phyloP scores from a whole-genome alignment of 2,888 invertebrate genomes.

The Bhutanitis thaidina region DNA sequence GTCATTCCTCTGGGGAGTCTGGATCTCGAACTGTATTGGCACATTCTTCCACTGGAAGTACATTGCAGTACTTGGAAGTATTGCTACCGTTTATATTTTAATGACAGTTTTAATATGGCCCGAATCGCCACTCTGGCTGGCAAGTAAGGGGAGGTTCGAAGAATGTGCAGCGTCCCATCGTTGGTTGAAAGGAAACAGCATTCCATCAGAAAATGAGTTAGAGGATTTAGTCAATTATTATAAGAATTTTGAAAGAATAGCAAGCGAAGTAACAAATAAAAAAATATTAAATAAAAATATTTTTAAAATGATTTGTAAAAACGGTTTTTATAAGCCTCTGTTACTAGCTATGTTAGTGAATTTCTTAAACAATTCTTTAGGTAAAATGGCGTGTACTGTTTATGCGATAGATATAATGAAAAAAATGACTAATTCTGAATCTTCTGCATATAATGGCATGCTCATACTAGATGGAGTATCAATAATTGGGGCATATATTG shows the following conservation, averaged over 20 bases:
- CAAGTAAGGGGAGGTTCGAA: slow-evolving; percentile 22
- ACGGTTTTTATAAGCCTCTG: not conserved
- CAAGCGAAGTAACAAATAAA: not conserved
- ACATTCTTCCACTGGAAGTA: slow-evolving; percentile 24
- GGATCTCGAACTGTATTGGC: slow-evolving; percentile 27
- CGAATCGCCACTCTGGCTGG: slow-evolving; percentile 28
- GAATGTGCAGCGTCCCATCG: slow-evolving; percentile 23
- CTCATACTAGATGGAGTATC: slow-evolving; percentile 23
- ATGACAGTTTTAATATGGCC: slow-evolving; percentile 20
- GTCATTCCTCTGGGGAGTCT: slow-evolving; percentile 23
- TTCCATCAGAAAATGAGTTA: slow-evolving; percentile 21
- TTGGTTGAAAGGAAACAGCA: slow-evolving; percentile 23
- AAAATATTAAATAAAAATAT: not conserved
- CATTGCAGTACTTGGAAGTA: slow-evolving; percentile 20
- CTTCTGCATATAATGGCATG: slow-evolving; percentile 17
- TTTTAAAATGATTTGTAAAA: not conserved
- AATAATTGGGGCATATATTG: slow-evolving; percentile 35
- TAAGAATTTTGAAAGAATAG: not conserved
- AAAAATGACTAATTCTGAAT: slow-evolving; percentile 16
- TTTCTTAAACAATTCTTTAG: slow-evolving; percentile 6
- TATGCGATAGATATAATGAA: slow-evolving; percentile 18
- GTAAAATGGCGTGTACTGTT: slow-evolving; percentile 11
- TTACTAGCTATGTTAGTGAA: not conserved
- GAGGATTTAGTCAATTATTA: slow-evolving; percentile 3
- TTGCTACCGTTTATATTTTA: slow-evolving; percentile 20